phyloP scores from a whole-genome alignment of 2,888 invertebrate genomes.

The Liodrosophila aerea region DNA sequence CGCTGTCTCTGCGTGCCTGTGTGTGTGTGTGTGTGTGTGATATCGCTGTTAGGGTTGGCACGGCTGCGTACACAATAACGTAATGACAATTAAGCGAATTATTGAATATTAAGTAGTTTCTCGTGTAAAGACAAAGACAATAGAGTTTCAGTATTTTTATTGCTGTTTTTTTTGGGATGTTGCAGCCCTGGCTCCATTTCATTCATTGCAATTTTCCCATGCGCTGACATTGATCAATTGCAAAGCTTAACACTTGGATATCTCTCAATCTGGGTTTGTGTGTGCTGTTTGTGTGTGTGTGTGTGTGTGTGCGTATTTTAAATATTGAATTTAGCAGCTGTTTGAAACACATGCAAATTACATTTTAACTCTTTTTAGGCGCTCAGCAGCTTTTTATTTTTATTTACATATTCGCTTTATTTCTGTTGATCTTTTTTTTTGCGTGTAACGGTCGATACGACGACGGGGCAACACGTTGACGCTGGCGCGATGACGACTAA shows the following conservation, averaged over 20 bases:
- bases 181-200: constrained; percentile 42
- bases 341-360: constrained; percentile 47
- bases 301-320: constrained; percentile 20
- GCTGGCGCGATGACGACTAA: constrained; percentile 19
- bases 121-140: too few relatives aligned
- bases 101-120: too few relatives aligned
- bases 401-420: constrained; percentile 8
- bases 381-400: constrained; percentile 18
- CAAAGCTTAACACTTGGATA: constrained; percentile 34
- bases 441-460: constrained; percentile 47
- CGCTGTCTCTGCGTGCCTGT: too few relatives aligned
- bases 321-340: constrained; percentile 39
- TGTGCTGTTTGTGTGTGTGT: constrained; percentile 10
- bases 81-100: too few relatives aligned
- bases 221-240: constrained; percentile 59
- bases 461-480: constrained; percentile 14
- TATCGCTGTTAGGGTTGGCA: too few relatives aligned
- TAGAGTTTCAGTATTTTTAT: neutral
- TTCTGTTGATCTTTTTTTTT: constrained; percentile 6
- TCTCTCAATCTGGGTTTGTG: constrained; percentile 3
- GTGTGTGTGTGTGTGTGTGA: too few relatives aligned
- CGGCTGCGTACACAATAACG: too few relatives aligned
- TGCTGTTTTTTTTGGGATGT: neutral
- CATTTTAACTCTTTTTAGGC: constrained; percentile 43
- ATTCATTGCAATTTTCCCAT: constrained; percentile 51